Evolutionary conservation across 2,113 vertebrate genomes (phyloP).

Genomic region (Rattus norvegicus): DNA sequence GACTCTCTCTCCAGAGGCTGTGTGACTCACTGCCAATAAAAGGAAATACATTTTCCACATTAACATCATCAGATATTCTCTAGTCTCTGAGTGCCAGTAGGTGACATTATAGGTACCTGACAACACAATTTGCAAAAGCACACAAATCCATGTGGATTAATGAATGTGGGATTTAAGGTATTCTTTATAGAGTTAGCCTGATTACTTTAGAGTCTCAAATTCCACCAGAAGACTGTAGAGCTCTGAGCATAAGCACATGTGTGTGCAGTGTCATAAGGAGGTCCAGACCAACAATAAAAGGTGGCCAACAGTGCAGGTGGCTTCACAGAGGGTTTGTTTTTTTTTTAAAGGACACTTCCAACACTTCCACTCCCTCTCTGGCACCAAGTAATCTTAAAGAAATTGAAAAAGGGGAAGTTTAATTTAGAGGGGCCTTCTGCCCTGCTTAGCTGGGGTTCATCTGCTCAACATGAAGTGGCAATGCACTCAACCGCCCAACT

Average conservation of each 20-base stretch:
- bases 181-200: conserved; percentile 48
- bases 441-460: conserved; percentile 84
- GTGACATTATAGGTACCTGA: conserved; percentile 6
- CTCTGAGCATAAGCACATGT: background rate
- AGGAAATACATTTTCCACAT: background rate
- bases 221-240: background rate
- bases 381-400: conserved; percentile 83
- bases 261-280: conserved; percentile 50
- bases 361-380: conserved; percentile 62
- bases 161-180: conserved; percentile 32
- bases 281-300: conserved; percentile 56
- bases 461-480: conserved; percentile 86
- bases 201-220: conserved; percentile 18
- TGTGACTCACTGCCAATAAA: background rate
- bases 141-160: background rate
- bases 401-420: conserved; percentile 83
- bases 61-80: background rate
- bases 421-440: conserved; percentile 83
- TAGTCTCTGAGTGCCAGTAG: background rate
- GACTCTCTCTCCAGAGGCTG: background rate
- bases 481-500: conserved; percentile 84
- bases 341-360: background rate
- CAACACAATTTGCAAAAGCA: conserved; percentile 16
- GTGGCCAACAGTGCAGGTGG: conserved; percentile 53
- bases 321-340: conserved; percentile 40